These are phyloP conservation scores for Sternarchorhynchus goeldii DNA, from an alignment of 2,797 vertebrate genomes.

Conservation along the genomic window DNA sequence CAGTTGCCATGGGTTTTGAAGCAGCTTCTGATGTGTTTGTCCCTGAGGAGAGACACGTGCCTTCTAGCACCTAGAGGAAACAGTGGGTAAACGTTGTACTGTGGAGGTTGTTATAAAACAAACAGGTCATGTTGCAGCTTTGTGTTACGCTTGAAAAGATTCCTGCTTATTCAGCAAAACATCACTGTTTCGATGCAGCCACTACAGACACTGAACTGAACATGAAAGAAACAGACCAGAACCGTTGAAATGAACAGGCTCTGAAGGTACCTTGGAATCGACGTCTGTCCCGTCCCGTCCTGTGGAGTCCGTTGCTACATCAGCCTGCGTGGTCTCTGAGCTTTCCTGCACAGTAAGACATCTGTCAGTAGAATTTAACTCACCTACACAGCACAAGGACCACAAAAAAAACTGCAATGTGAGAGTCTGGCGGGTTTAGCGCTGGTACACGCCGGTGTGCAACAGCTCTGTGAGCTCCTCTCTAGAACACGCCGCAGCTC, in stretches of 20 bases:
- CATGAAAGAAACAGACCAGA: no score
- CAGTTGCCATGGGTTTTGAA: constrained; percentile 58
- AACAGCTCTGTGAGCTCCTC: neutral
- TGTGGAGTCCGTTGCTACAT: neutral
- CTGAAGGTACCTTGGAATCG: constrained; percentile 20
- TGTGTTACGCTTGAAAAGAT: no score
- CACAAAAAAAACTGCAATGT: no score
- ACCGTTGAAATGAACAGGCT: constrained; percentile 1
- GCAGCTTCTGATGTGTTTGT: constrained; percentile 60
- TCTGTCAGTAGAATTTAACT: neutral
- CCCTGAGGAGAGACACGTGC: constrained; percentile 55
- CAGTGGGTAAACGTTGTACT: constrained; percentile 61
- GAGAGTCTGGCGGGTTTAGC: neutral
- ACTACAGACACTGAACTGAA: no score
- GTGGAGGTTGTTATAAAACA: neutral
- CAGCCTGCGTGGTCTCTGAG: neutral
- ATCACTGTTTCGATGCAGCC: no score
- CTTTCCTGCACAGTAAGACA: constrained; percentile 31
- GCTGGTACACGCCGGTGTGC: neutral
- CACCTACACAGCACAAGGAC: neutral
- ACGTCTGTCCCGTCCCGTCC: neutral
- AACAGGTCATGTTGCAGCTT: no score
- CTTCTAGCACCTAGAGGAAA: constrained; percentile 67
- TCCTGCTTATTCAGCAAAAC: no score
- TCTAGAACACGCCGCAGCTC: neutral